Percentiles rank a stretch among this genome's conserved stretches.
These are phyloP conservation scores for Idaea biselata DNA, from an alignment of 2,888 invertebrate genomes.

Conservation along the genomic window DNA sequence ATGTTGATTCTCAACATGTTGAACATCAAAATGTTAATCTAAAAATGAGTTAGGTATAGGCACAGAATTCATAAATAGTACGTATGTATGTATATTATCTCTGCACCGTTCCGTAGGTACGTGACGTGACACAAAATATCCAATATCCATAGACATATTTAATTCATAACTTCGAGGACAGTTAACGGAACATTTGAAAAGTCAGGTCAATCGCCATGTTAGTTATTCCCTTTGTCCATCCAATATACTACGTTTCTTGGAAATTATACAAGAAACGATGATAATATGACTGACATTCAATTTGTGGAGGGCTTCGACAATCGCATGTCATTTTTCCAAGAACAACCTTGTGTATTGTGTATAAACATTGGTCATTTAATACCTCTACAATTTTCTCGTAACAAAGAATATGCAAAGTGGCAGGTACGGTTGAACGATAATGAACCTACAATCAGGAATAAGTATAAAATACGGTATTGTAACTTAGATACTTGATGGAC, in stretches of 20 bases:
- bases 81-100: too few relatives aligned
- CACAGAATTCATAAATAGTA: too few relatives aligned
- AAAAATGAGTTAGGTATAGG: too few relatives aligned
- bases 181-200: conserved; percentile 1
- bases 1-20: too few relatives aligned
- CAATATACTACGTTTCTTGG: background rate
- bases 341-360: conserved; percentile 31
- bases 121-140: background rate
- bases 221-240: conserved; percentile 22
- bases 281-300: conserved; percentile 63
- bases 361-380: conserved; percentile 27
- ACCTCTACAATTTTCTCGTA: background rate
- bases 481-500: too few relatives aligned
- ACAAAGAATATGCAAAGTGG: background rate
- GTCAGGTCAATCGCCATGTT: conserved; percentile 9
- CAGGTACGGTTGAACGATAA: too few relatives aligned
- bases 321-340: conserved; percentile 52
- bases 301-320: conserved; percentile 57
- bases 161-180: conserved; percentile 12
- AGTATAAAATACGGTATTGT: too few relatives aligned
- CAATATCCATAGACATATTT: background rate
- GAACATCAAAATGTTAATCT: too few relatives aligned
- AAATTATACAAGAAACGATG: conserved; percentile 40
- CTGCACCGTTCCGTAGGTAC: background rate
- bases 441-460: too few relatives aligned